Base-by-base conservation (phyloP, 1,140 invertebrate species). In the Drosophila dunni region DNA sequence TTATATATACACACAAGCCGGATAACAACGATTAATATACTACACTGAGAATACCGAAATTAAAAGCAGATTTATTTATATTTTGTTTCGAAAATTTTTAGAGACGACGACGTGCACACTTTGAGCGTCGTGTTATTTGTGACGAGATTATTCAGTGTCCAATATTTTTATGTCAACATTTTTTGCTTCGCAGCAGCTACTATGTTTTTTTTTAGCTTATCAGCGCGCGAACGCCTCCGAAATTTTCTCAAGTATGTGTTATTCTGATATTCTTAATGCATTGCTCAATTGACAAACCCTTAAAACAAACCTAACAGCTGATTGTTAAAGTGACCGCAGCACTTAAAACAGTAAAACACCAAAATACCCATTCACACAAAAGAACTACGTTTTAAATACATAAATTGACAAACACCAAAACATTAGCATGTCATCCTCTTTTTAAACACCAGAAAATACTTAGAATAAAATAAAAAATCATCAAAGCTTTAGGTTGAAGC, bases 161-260 rank as follows among this genome's bases (percentile, higher is more conserved):
- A 67, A 72, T 83, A 89, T 73, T 79, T 82, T 81, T 79, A 79
- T 86, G 79, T 13, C 63, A 40, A 76, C 44, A 75, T 44, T 69
- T 24, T 17, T 40, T 6, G 36, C 36, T 51, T 33, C 51, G 24
- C 24, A 61, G 38, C 36, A 50, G 50, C 66, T 80, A 80, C 83
- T 88, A 40, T 70, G 83, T 80, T 88, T 68, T 74, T 68, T 10
- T 63, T 29, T 46, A 62, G 54, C 68, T 75, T 75, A 75, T 75
- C 73, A 75, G 61, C 73, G 68, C 54, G 61, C 67, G 38, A 62
- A 57, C 51, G 56, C 50, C 20, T 42, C 42, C 42, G 42, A 17
- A 33, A 33, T 44, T 56, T 62, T 69, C 36, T 36, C 15, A 50
- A 74, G 17, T 65, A 48, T 65, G 46, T 36, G 45, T 9, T 63